A percentile compares a stretch with the other conserved stretches of the same genome.
phyloP scores from a whole-genome alignment of 2,888 invertebrate genomes.

The Cheilosia scutellata region DNA sequence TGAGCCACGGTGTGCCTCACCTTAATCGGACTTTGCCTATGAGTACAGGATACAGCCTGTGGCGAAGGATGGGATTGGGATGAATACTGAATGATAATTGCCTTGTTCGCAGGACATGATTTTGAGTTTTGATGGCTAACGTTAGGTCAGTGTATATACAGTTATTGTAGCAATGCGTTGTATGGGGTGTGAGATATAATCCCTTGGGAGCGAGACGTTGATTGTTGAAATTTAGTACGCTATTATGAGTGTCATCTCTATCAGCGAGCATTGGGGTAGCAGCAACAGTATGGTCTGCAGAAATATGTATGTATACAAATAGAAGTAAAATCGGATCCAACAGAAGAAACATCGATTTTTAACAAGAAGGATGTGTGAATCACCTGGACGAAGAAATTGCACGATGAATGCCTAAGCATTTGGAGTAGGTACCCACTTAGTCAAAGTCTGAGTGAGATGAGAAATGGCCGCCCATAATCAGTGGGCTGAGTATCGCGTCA shows the following conservation, averaged over 20 bases:
- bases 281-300: slow-evolving; percentile 6
- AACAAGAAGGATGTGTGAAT: too few species aligned
- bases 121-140: slow-evolving; percentile 50
- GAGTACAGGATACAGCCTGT: slow-evolving; percentile 9
- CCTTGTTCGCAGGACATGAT: slow-evolving; percentile 63
- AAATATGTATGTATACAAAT: too few species aligned
- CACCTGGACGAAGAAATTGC: too few species aligned
- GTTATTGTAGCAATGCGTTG: slow-evolving; percentile 10
- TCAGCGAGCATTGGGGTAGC: not conserved
- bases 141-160: not conserved
- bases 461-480: too few species aligned
- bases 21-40: slow-evolving; percentile 58
- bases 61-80: slow-evolving; percentile 46
- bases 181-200: not conserved
- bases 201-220: not conserved
- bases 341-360: not conserved
- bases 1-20: slow-evolving; percentile 26
- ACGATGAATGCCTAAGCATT: too few species aligned
- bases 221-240: slow-evolving; percentile 7
- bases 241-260: not conserved
- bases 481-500: too few species aligned
- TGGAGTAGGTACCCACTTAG: too few species aligned
- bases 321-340: too few species aligned
- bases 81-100: slow-evolving; percentile 60
- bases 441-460: too few species aligned